Percentiles rank a stretch among this genome's conserved stretches.
Conservation (phyloP, 2,888 invertebrate genomes). For the Abrostola tripartita region DNA sequence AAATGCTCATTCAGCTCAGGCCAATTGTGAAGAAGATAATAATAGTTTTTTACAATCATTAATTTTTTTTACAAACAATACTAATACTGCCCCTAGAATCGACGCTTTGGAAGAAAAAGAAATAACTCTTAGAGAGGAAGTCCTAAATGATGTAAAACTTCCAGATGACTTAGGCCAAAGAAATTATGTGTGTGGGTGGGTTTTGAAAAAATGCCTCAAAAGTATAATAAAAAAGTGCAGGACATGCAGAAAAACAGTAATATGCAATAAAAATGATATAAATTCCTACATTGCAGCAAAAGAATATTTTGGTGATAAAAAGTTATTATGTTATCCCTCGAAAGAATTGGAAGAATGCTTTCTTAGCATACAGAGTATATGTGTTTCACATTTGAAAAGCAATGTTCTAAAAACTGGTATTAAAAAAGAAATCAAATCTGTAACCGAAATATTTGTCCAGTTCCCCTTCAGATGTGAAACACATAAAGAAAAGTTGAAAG, state of each 20-base stretch:
- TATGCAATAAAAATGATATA: neutral
- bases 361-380: neutral
- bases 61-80: neutral
- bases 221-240: neutral
- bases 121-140: too few relatives aligned
- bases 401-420: neutral
- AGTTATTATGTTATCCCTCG: neutral
- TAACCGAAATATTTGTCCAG: neutral
- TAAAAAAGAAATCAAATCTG: neutral
- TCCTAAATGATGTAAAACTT: too few relatives aligned
- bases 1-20: neutral
- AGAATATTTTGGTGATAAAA: neutral
- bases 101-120: neutral
- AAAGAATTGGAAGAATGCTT: neutral
- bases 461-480: neutral
- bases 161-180: neutral
- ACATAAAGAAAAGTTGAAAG: slow-evolving; percentile 5
- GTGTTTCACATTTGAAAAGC: neutral
- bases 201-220: neutral
- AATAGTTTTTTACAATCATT: neutral
- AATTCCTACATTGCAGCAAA: neutral
- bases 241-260: neutral
- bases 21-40: neutral
- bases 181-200: neutral
- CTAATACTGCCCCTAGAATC: neutral